Percentiles rank a stretch among this genome's conserved stretches.
phyloP scores from a whole-genome alignment of 2,113 vertebrate genomes.

The Pithys albifrons region DNA sequence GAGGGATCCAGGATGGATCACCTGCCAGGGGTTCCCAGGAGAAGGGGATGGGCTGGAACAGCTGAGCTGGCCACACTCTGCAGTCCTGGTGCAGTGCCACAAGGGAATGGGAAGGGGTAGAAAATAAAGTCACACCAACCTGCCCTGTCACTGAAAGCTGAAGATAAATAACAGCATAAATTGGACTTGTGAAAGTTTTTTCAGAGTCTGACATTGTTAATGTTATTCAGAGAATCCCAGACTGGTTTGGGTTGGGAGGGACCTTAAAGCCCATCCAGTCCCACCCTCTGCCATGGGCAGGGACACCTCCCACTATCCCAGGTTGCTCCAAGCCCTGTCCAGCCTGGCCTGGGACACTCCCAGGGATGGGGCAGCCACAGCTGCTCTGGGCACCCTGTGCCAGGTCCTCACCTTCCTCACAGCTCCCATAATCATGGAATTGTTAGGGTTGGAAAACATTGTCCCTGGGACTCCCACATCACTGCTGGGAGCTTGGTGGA shows the following conservation, averaged over 20 bases:
- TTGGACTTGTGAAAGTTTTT: background rate
- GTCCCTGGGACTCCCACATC: rapidly evolving
- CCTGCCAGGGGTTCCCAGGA: background rate
- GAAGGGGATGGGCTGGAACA: background rate
- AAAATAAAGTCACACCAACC: background rate
- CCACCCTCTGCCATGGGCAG: background rate
- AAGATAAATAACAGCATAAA: background rate
- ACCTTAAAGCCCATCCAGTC: background rate
- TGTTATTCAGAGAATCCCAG: background rate
- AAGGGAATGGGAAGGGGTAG: background rate
- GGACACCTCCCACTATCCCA: background rate
- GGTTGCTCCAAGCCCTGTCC: background rate
- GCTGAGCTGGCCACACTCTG: background rate
- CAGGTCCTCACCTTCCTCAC: background rate
- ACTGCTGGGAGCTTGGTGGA: rapidly evolving
- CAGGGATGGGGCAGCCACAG: background rate
- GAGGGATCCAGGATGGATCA: background rate
- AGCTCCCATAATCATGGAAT: background rate
- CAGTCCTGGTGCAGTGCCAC: background rate
- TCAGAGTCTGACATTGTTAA: background rate
- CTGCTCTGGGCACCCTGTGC: background rate
- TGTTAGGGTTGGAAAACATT: background rate
- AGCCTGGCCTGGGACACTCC: background rate
- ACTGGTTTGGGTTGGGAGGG: background rate
- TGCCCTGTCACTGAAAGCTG: background rate